Evolutionary conservation across 2,888 invertebrate genomes (phyloP), one percentile per base, ranked within the genome.

Genomic region (Eristalis tenax): DNA sequence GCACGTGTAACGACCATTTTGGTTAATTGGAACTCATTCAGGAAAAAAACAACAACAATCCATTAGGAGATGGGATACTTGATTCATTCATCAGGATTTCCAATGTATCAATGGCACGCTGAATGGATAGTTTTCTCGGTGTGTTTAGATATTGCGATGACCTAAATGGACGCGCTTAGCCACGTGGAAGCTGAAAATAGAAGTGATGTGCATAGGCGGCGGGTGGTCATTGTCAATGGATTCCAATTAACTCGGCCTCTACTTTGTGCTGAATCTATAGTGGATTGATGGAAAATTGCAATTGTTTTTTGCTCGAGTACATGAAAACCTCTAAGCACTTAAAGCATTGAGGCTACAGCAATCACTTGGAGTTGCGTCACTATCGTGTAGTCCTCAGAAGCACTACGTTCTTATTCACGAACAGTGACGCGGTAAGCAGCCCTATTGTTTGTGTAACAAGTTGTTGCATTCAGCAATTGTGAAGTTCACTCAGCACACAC

Each of bases 1-100:
- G 59, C 59, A 26, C 59, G 59, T 59, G 59, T 59, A 59, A 59
- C 26, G 59, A 26, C 59, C 26, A 26, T 50, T 26, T 59, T 59
- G 26, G 59, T 59, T 59, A 59, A 59, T 59, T 59, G 59, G 59
- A 59, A 59, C 26, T 59, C 26, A 26, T 59, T 28, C 26, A 28
- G 59, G 6, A 11, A 32, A 40, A 18, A 8, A 32, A 32, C 1
- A 8, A 32, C 32, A 32, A 32, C 8, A 50, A 50, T 50, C n/a
- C 50, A 50, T 50, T 50, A 50, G 50, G 50, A 18, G 50, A 50
- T 50, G 18, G 50, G 50, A 50, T 18, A 18, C 50, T 50, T 50
- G 4, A 18, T 50, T 18, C 50, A 50, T 50, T 50, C 50, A 50
- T 50, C 18, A 50, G 50, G 50, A 18, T 8, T 8, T 50, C 50